Percentiles rank a stretch among this genome's conserved stretches.
phyloP scores from a whole-genome alignment of 2,113 vertebrate species.

The Salvelinus alpinus region DNA sequence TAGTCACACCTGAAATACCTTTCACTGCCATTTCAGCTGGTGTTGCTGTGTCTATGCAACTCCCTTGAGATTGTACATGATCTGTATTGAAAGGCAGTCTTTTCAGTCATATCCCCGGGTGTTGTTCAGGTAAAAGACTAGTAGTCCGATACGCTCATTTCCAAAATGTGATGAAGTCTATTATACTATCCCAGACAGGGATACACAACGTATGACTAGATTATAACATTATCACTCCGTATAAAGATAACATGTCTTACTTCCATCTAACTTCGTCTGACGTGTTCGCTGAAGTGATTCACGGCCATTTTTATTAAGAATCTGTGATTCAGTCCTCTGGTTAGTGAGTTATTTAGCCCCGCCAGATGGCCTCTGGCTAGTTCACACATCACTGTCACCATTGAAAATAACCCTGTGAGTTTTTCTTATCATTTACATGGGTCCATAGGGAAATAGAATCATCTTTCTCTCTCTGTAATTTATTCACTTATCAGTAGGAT shows the following conservation, averaged over 20 bases:
- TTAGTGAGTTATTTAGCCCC: slow-evolving; percentile 28
- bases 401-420: not conserved
- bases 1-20: not conserved
- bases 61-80: not conserved
- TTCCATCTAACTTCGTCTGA: slow-evolving; percentile 6
- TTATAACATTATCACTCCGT: not conserved
- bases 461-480: no score
- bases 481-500: no score
- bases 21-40: not conserved
- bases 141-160: not conserved
- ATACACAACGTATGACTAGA: not conserved
- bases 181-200: not conserved
- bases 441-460: no score
- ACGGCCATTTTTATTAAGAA: slow-evolving; percentile 11
- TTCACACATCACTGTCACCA: slow-evolving; percentile 20
- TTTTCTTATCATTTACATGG: not conserved
- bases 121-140: not conserved
- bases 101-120: not conserved
- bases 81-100: not conserved
- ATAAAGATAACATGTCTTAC: not conserved
- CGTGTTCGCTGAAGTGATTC: not conserved
- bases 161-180: not conserved
- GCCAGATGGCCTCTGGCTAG: slow-evolving; percentile 58
- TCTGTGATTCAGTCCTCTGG: not conserved
- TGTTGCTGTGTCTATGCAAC: not conserved